Evolutionary conservation across 2,888 invertebrate species (phyloP).

Genomic region (Alitta virens): DNA sequence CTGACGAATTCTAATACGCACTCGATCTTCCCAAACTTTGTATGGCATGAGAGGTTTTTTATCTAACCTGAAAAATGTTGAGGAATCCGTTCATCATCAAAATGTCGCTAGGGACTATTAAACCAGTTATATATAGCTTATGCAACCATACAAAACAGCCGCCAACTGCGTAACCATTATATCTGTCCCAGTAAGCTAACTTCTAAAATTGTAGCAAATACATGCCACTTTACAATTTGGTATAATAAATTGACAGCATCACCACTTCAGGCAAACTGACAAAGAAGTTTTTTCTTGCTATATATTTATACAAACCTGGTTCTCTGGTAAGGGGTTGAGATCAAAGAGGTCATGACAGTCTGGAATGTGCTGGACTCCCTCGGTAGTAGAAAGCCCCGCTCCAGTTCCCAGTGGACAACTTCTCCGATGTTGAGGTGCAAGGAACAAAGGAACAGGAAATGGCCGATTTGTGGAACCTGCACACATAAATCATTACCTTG

Average conservation of each 20-base stretch:
- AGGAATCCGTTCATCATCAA: neutral
- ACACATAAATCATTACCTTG: too few species aligned
- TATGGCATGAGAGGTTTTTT: constrained; percentile 64
- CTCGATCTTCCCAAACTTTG: constrained; percentile 62
- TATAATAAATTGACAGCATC: too few species aligned
- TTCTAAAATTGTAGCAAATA: too few species aligned
- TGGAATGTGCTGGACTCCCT: constrained; percentile 62
- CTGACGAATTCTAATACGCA: constrained; percentile 57
- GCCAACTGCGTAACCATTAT: too few species aligned
- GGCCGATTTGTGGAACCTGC: constrained; percentile 64
- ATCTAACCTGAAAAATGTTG: constrained; percentile 54
- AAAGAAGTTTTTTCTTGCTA: too few species aligned
- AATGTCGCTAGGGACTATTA: too few species aligned
- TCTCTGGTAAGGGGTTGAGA: constrained; percentile 58
- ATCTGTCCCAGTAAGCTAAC: too few species aligned
- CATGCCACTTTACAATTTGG: too few species aligned
- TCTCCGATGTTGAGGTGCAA: constrained; percentile 61
- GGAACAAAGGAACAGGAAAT: constrained; percentile 62
- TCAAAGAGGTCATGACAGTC: constrained; percentile 62
- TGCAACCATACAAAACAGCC: too few species aligned
- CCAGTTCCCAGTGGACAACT: constrained; percentile 64
- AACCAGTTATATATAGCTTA: too few species aligned
- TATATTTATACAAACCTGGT: constrained; percentile 45
- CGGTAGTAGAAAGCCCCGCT: constrained; percentile 63
- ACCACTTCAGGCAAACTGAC: too few species aligned